These are phyloP conservation scores for Parus major DNA, from an alignment of 2,113 vertebrate genomes.

Conservation along the genomic window DNA sequence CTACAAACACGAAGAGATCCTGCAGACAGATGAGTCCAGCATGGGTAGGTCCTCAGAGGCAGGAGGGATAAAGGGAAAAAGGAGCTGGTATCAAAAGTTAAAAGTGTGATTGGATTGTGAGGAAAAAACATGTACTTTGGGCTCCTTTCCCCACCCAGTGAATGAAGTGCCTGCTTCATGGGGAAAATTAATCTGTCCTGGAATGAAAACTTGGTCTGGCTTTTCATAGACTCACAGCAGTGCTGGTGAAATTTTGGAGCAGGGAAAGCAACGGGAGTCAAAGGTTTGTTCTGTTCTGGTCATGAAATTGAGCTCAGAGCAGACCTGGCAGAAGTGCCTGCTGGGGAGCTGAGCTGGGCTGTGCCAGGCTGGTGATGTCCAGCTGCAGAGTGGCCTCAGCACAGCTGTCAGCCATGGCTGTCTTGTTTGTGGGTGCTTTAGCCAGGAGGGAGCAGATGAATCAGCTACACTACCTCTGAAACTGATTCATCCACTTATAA, in stretches of 20 bases:
- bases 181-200: background rate
- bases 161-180: background rate
- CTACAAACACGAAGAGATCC: conserved; percentile 94
- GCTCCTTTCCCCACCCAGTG: background rate
- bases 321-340: background rate
- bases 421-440: background rate
- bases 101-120: background rate
- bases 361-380: background rate
- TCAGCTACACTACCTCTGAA: background rate
- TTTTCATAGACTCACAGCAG: background rate
- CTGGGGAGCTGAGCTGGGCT: background rate
- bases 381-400: background rate
- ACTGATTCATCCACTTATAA: background rate
- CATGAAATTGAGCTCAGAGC: background rate
- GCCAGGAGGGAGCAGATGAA: background rate
- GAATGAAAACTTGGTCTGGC: background rate
- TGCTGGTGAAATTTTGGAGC: background rate
- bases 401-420: background rate
- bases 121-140: background rate
- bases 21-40: conserved; percentile 93
- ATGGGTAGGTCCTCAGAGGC: conserved; percentile 77
- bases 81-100: background rate
- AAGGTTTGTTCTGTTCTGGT: background rate
- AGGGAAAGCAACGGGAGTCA: background rate
- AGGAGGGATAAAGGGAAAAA: background rate